phyloP scores from a whole-genome alignment of 1,140 invertebrate species.

The Archivesica marissinica region DNA sequence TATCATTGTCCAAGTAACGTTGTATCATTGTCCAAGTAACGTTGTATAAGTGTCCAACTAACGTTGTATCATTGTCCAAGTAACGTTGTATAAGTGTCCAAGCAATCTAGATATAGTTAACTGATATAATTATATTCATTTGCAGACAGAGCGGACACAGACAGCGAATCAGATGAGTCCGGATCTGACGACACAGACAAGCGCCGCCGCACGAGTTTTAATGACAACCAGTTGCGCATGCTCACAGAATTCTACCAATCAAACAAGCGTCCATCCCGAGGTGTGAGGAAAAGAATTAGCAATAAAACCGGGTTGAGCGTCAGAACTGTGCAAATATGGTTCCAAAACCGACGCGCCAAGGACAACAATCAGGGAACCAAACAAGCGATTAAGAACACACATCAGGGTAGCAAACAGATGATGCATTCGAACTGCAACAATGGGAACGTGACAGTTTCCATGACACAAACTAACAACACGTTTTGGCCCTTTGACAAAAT shows the following conservation, averaged over 20 bases:
- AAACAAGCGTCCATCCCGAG: constrained; percentile 25
- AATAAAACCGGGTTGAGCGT: not conserved
- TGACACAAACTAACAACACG: too few species aligned
- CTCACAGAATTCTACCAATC: constrained; percentile 13
- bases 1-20: too few species aligned
- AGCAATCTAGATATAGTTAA: too few species aligned
- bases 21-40: too few species aligned
- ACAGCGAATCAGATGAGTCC: constrained; percentile 45
- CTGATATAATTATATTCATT: too few species aligned
- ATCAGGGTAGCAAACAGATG: too few species aligned
- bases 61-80: too few species aligned
- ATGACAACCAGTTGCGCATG: constrained; percentile 32
- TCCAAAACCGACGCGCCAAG: constrained; percentile 38
- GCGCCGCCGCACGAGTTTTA: not conserved
- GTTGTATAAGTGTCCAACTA: too few species aligned
- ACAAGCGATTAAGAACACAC: not conserved
- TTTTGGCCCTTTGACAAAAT: not conserved
- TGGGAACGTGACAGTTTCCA: too few species aligned
- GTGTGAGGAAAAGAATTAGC: not conserved
- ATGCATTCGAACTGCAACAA: too few species aligned
- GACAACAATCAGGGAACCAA: not conserved
- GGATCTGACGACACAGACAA: constrained; percentile 48
- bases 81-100: too few species aligned
- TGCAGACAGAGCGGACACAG: constrained; percentile 30
- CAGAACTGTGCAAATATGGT: constrained; percentile 45